Evolutionary conservation across 2,888 invertebrate genomes (phyloP), one percentile per base, ranked within the genome.

Genomic region (Cryptocephalus primarius): DNA sequence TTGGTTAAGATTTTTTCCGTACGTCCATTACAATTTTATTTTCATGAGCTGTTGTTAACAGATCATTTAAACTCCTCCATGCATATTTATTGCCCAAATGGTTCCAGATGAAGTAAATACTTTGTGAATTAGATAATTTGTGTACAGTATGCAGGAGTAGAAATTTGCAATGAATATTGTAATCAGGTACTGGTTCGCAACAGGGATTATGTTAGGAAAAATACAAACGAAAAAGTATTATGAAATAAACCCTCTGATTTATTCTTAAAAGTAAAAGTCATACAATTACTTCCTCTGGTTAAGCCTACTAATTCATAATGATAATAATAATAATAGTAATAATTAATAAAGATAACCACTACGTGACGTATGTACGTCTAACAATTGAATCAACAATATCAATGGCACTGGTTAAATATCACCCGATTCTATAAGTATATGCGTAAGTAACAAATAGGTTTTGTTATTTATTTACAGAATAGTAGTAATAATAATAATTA

Each of bases 391-490:
- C 66, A 70, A 70, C 69, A 70, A 69, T 70, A 69, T 69, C 67
- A 64, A 69, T 70, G 70, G 70, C 70, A 70, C 70, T 70, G 70
- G 68, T 70, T 70, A 70, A 70, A 70, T 70, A 70, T 70, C 70
- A 70, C 70, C 70, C 69, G 70, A 69, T 69, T 70, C 70, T 70
- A 69, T 68, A 69, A 69, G 67, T 70, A 60, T 60, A 61, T 55
- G 66, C 67, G 62, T 65, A 66, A 67, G 63, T 68, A 69, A 69
- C 68, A 68, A 66, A 65, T 64, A 60, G 59, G 63, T 58, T 55
- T 58, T 59, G 55, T 60, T 60, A 61, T 60, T 57, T 63, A 62
- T 62, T 59, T 62, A 63, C 60, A 61, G 48, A 59, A 57, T 53
- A 55, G 36, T 22, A 22, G 22, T 22, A 22, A 31, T 39, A 47